Evolutionary conservation across 2,888 invertebrate genomes (phyloP), one percentile per base, ranked within the genome.

Genomic region (Cheiracanthium punctorium): DNA sequence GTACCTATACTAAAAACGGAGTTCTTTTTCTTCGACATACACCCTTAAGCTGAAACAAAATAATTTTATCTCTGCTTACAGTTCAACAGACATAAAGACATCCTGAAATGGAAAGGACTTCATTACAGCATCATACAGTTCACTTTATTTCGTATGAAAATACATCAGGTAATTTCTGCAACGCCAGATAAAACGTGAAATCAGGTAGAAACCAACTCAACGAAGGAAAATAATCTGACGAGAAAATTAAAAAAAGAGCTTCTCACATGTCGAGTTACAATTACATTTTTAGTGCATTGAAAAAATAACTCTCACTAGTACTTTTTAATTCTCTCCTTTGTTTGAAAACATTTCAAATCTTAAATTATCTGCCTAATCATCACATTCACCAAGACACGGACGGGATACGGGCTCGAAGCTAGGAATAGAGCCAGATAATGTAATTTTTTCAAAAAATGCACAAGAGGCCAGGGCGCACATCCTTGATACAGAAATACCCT

Each of bases 281-380:
- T 17, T 48, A 10, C 43, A 17, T 2, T 48, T 48, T 17, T 48
- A 48, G 43, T 17, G 10, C 37, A 37, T 37, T 37, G n/a, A 12
- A 48, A 48, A 48, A 48, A 48, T 12, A 12, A 17, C n/a, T 17
- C n/a, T 24, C 58, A 24, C 5, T 24, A 58, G 58, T 58, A 12
- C 20, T 58, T 58, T 58, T 58, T 58, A 24, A 24, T 58, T 24
- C 5, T 8, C n/a, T 17, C 24, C 58, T 24, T 58, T 58, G 58
- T 58, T 58, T 24, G 24, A 17, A 24, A 24, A 58, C 58, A 58
- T 58, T 58, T 24, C 20, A 58, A 58, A 58, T 24, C 58, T 58
- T n/a, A 58, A 58, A 24, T 58, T 58, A 58, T 58, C 58, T 58
- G 12, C 58, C 4, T 24, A 58, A 58, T 58, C 58, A 58, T 58